Conservation (phyloP, 2,797 vertebrate species). For the Masticophis lateralis region DNA sequence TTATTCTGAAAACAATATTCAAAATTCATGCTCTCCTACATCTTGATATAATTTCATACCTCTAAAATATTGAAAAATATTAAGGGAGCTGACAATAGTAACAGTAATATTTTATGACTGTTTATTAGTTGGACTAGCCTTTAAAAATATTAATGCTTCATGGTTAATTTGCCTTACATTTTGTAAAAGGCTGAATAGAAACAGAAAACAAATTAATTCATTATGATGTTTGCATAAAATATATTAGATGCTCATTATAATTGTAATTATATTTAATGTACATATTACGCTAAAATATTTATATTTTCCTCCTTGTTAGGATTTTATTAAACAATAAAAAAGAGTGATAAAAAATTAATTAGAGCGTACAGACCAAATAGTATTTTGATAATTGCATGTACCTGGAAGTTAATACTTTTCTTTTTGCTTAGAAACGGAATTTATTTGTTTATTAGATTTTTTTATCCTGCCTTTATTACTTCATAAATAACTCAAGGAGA, state of each 20-base stretch:
- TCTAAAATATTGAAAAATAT: constrained; percentile 14
- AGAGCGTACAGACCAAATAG: neutral
- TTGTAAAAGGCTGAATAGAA: constrained; percentile 1
- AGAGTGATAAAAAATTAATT: constrained; percentile 26
- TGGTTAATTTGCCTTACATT: constrained; percentile 7
- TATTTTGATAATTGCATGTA: neutral
- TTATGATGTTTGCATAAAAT: constrained; percentile 34
- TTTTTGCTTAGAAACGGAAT: neutral
- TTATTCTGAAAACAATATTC: neutral
- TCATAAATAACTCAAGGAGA: neutral
- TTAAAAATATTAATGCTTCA: constrained; percentile 13
- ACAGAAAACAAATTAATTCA: neutral
- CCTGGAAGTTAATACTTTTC: constrained; percentile 8
- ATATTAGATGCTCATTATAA: constrained; percentile 3
- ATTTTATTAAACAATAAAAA: constrained; percentile 35
- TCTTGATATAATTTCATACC: neutral
- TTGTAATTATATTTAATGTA: constrained; percentile 12
- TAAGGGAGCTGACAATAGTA: neutral
- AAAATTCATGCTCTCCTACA: neutral
- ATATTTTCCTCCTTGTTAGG: neutral
- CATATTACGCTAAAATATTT: constrained; percentile 1
- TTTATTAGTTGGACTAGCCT: constrained; percentile 2
- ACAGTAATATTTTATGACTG: neutral
- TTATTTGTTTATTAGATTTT: neutral
- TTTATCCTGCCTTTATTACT: neutral